A percentile compares a stretch with the other conserved stretches of the same genome.
phyloP scores from a whole-genome alignment of 2,113 vertebrate genomes.

The Rostratula benghalensis region DNA sequence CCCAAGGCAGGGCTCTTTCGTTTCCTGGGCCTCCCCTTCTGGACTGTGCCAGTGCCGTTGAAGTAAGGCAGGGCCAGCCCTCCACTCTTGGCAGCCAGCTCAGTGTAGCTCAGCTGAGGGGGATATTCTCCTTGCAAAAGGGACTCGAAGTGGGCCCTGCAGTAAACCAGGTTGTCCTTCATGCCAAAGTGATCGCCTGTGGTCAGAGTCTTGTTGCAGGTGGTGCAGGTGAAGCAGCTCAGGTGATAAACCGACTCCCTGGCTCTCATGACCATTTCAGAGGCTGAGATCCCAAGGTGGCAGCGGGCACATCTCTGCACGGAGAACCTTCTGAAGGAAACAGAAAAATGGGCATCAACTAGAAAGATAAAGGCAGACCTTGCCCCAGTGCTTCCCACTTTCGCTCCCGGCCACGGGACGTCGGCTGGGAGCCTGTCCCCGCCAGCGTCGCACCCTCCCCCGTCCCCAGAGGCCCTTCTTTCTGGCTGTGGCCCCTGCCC shows the following conservation, averaged over 20 bases:
- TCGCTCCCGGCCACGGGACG: not conserved
- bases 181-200: constrained; percentile 99
- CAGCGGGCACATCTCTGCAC: constrained; percentile 99
- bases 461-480: not conserved
- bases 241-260: constrained; percentile 98
- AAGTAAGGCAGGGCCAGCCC: constrained; percentile 92
- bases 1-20: constrained; percentile 95
- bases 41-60: constrained; percentile 92
- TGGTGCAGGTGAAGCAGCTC: constrained; percentile 98
- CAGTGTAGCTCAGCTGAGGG: constrained; percentile 93
- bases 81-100: constrained; percentile 93
- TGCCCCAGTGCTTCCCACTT: not conserved
- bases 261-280: constrained; percentile 99
- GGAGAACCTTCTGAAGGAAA: constrained; percentile 98
- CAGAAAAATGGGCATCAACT: constrained; percentile 25
- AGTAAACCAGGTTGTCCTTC: constrained; percentile 99
- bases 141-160: constrained; percentile 95
- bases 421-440: not conserved
- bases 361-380: not conserved
- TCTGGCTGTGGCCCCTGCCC: not conserved
- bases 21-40: constrained; percentile 97
- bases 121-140: constrained; percentile 94
- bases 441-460: not conserved
- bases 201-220: constrained; percentile 97
- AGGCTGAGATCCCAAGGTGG: constrained; percentile 98